Base-by-base conservation (phyloP, 2,888 invertebrate genomes). In the Aproaerema taeniolella region DNA sequence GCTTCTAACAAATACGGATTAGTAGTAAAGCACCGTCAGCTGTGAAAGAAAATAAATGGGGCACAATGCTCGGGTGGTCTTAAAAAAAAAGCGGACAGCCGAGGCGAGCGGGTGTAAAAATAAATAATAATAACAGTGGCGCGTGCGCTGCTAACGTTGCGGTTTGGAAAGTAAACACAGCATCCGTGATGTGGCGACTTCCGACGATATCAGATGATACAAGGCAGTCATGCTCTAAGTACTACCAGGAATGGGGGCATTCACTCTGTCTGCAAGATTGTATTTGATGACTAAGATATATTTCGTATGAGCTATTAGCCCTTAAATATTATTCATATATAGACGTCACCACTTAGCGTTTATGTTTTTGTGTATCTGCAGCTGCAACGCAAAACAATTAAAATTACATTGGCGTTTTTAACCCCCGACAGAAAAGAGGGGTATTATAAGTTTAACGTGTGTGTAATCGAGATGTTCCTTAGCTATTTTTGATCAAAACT, bases 151-250 rank as follows among this genome's bases (percentile, higher is more conserved):
- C 56, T 53, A 61, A 59, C 57, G 67, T 70, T 78, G 82, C 71
- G 83, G 83, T 83, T 67, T 66, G 60, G 54, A 61, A 49, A 52
- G 66, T 80, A 83, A 83, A 83, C 83, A 83, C 58, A 53, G 74
- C 80, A 70, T 80, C 81, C 82, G 75, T 61, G 58, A 53, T 52
- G 61, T 54, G 55, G 51, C 53, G 61, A 74, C 77, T 81, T 79
- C 80, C 81, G 71, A 77, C 63, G 47, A 49, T 62, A 63, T 66
- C 60, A 53, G 43, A 52, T 51, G 55, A 55, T 55, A 52, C 33
- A 39, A 42, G 30, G 38, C 46, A 49, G 39, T 46, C 41, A 32
- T 46, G 26, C 39, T 17, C 33, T 9, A 20, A 38, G 38, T 38
- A 35, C 35, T 35, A n/a, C 33, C 10, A 11, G 2, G 5, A 26